Conservation (phyloP, 2,888 invertebrate species). For the Spicauda simplicius region DNA sequence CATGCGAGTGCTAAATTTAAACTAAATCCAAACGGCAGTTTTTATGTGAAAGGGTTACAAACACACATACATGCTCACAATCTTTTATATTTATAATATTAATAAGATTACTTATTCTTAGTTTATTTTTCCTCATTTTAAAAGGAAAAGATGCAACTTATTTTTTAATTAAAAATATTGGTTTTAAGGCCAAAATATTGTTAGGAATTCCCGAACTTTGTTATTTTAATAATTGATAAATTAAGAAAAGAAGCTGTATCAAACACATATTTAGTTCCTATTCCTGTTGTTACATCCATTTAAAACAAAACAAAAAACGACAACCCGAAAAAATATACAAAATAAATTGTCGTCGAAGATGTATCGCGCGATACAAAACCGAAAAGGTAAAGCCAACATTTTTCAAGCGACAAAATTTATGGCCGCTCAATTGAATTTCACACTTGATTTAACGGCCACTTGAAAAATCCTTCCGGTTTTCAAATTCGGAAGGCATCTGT, state of each 20-base stretch:
- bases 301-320: not conserved
- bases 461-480: constrained; percentile 76
- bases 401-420: constrained; percentile 70
- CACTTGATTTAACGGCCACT: constrained; percentile 75
- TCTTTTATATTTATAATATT: too few relatives aligned
- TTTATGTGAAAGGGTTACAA: too few relatives aligned
- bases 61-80: too few relatives aligned
- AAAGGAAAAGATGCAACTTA: too few relatives aligned
- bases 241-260: not conserved
- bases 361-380: constrained; percentile 47
- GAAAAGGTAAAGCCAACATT: constrained; percentile 55
- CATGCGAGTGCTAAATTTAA: too few relatives aligned
- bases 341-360: constrained; percentile 33
- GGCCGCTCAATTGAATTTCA: constrained; percentile 80
- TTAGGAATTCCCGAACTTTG: too few relatives aligned
- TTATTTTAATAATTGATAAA: too few relatives aligned
- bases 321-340: constrained; percentile 2
- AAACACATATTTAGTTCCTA: not conserved
- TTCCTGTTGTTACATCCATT: not conserved
- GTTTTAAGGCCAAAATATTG: too few relatives aligned
- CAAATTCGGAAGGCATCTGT: constrained; percentile 76
- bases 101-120: too few relatives aligned
- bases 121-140: too few relatives aligned
- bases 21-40: too few relatives aligned
- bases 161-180: too few relatives aligned